Base-by-base conservation (phyloP, 1,140 invertebrate species). In the Pachyrhynchus sulphureomaculatus region DNA sequence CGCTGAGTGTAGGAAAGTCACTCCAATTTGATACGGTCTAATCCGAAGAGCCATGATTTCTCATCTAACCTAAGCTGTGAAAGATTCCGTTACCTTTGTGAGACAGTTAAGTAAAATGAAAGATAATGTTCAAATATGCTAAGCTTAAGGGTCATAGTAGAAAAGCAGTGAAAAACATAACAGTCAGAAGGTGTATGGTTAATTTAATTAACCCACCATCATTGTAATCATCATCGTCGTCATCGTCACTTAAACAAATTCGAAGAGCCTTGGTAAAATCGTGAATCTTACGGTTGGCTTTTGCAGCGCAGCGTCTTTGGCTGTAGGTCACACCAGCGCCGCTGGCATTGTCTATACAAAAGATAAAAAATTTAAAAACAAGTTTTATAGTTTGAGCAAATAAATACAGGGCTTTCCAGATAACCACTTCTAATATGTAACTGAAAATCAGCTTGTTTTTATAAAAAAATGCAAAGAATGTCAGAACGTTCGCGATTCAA, bases 261-360 rank as follows among this genome's bases (percentile, higher is more conserved):
- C 67, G 79, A 66, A 82, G 79, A 70, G 76, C 78, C 72, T 80
- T 81, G 72, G 76, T 78, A 75, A 81, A 82, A 68, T 76, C 76
- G 75, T 81, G 80, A 75, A 82, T 82, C 68, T 79, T 80, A 73
- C 76, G 76, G 68, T 78, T 77, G 72, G 81, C 81, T 68, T 77
- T 78, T 70, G 78, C 77, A 73, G 81, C 81, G 72, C 78, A 80
- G 52, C 70, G 69, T 36, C 72, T 64, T 55, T 70, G 67, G 62
- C 56, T 68, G 44, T 65, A 56, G 21, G 64, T 45, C 17, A 62
- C 42, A 36, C 64, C 66, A 59, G 61, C 48, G 15, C 29, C 23
- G 29, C 18, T 42, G 29, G 10, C 26, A 23, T 21, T 21, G 15
- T 44, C 58, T 61, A 36, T 20, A 24, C 21, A 61, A 48, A 39